Conservation (phyloP, 2,113 vertebrate species). For the Epinephelus cyanopodus region DNA sequence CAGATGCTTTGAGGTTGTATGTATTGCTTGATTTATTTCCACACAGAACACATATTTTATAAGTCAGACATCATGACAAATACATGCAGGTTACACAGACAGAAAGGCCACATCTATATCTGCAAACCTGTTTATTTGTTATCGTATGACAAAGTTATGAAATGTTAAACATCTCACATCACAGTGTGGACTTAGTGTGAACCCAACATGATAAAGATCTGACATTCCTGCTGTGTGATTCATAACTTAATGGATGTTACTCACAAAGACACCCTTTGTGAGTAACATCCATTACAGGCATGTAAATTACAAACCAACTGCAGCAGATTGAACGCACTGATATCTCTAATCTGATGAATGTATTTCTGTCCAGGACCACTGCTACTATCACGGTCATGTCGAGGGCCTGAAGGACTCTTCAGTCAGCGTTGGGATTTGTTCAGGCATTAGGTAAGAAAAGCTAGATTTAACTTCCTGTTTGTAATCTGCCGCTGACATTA, state of each 20-base stretch:
- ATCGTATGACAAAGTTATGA: too few relatives aligned
- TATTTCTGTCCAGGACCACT: conserved; percentile 86
- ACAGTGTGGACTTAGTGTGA: background rate
- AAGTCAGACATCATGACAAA: background rate
- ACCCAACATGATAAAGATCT: background rate
- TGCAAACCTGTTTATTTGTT: background rate
- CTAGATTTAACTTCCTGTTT: background rate
- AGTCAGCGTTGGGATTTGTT: conserved; percentile 88
- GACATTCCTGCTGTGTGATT: background rate
- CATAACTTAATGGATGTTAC: background rate
- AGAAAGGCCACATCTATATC: background rate
- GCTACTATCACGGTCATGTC: conserved; percentile 91
- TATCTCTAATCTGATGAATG: conserved; percentile 1
- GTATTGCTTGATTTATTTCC: too few relatives aligned
- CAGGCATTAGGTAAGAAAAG: conserved; percentile 85
- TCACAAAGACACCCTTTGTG: conserved; percentile 20
- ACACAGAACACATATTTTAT: too few relatives aligned
- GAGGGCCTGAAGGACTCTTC: conserved; percentile 83
- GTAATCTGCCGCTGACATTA: background rate
- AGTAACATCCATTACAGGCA: too few relatives aligned
- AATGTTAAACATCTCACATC: background rate
- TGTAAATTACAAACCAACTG: too few relatives aligned
- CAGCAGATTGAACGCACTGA: background rate
- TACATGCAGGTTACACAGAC: background rate
- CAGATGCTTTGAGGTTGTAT: too few relatives aligned